Base-by-base conservation (phyloP, 2,888 invertebrate species). In the Xanthia icteritia region DNA sequence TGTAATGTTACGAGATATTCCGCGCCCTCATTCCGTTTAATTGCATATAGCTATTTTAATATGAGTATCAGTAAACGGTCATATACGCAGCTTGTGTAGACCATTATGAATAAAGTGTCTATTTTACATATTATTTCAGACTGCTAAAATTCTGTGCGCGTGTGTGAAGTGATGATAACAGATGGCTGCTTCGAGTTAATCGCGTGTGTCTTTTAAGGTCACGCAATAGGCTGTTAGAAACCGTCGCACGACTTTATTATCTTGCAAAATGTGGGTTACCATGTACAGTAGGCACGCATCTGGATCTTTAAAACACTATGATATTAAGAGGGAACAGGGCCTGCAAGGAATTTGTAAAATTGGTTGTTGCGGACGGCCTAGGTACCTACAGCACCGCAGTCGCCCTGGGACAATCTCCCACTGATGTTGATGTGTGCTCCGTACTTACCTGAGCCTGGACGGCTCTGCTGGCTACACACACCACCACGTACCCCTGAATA, bases 131-230 rank as follows among this genome's bases (percentile, higher is more conserved):
- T 83, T 82, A 83, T 86, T 79, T 72, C 60, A 77, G 76, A 75
- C 63, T 70, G 76, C 81, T 88, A 67, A 83, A 76, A 86, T 87
- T 87, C 81, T 48, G 77, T 61, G 75, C 77, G 85, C 85, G 86
- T 84, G 80, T 88, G 85, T 80, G 68, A 84, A 86, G 86, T 89
- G 89, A 89, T 86, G 89, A 90, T 91, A 90, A 91, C 88, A 89
- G 86, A 89, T 90, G 89, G 85, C 81, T 83, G 84, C 85, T 66
- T 76, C 69, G 58, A 86, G 83, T 84, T 86, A 86, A 88, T 88
- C 83, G 84, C 83, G 78, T 84, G 79, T 85, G 77, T 81, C 83
- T 85, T 81, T 81, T 84, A 86, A 87, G 87, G 86, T 85, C 86
- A 87, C 77, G 79, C 81, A 81, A 79, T 75, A 63, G 61, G 48